A percentile compares a stretch with the other conserved stretches of the same genome.
These are phyloP conservation scores for Coelopa frigida DNA, from an alignment of 1,140 invertebrate species.

Conservation along the genomic window DNA sequence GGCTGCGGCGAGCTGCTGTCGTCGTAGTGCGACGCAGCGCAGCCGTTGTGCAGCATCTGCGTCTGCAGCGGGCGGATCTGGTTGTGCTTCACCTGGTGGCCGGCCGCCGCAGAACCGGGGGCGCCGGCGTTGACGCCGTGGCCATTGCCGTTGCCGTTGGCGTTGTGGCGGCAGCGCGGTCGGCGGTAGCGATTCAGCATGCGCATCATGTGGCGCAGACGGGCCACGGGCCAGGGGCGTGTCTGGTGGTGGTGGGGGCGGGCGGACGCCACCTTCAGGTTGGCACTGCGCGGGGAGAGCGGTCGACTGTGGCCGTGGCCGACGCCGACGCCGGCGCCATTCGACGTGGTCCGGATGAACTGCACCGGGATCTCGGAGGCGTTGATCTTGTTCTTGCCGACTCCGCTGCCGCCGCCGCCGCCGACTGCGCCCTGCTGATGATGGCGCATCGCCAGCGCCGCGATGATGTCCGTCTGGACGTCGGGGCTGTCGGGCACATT, in stretches of 20 bases:
- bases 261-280: conserved; percentile 22
- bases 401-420: conserved; percentile 1
- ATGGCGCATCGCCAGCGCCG: conserved; percentile 26
- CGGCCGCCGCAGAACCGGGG: no score
- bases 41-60: background rate
- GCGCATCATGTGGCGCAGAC: conserved; percentile 38
- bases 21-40: conserved; percentile 14
- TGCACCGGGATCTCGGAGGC: conserved; percentile 34
- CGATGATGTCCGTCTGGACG: conserved; percentile 42
- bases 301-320: conserved; percentile 18
- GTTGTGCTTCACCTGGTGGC: conserved; percentile 31
- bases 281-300: conserved; percentile 23
- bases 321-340: conserved; percentile 12
- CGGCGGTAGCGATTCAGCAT: conserved; percentile 36
- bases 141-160: conserved; percentile 2
- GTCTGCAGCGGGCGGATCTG: conserved; percentile 40
- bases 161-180: conserved; percentile 18
- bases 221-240: conserved; percentile 19
- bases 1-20: conserved; percentile 16
- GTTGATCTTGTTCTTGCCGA: conserved; percentile 22
- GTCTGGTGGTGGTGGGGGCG: conserved; percentile 13
- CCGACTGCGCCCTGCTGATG: conserved; percentile 10
- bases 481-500: conserved; percentile 51
- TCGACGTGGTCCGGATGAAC: conserved; percentile 31
- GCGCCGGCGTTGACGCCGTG: no score